Evolutionary conservation across 1,140 invertebrate genomes (phyloP), one percentile per base, ranked within the genome.

Genomic region (Brachionus koreanus): DNA sequence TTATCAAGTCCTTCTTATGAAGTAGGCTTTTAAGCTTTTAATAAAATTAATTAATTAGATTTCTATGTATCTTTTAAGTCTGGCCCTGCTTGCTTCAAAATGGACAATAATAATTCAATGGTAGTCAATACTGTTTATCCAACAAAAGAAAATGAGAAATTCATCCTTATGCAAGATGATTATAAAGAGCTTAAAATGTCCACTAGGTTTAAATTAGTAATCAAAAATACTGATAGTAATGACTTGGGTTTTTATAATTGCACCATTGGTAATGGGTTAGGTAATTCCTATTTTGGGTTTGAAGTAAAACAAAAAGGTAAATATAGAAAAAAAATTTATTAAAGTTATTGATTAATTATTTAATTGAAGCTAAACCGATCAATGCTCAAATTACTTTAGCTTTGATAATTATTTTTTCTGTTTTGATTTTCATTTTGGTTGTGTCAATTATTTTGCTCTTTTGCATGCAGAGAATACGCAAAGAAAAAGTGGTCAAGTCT

Each of bases 1-100:
- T 49, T 74, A 33, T 74, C 69, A 25, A 74, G 69, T 74, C 69
- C 69, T 74, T 74, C 69, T 2, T 46, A 46, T 16, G 39, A 74
- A 25, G 69, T 74, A 74, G 43, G 23, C 19, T 25, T 42, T 23
- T 29, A 43, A 23, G 42, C n/a, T 72, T 72, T 39, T 23, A 74
- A 49, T 6, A 69, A 69, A 69, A 16, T 57, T 74, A 19, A 4
- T 39, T 0, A 72, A 5, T 16, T 69, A 39, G 12, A 39, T 12
- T 46, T 46, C 13, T 19, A 37, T 69, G n/a, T 69, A 6, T 37
- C 13, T 37, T 69, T 57, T 2, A 16, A 69, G 69, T 13, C 42
- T 10, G 69, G 69, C 13, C 69, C 69, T 4, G 29, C 43, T 46
- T 74, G 69, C 25, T 43, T 35, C 25, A 74, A 74, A 74, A 74